Evolutionary conservation across 2,113 vertebrate genomes (phyloP).

Genomic region (Marmota monax): DNA sequence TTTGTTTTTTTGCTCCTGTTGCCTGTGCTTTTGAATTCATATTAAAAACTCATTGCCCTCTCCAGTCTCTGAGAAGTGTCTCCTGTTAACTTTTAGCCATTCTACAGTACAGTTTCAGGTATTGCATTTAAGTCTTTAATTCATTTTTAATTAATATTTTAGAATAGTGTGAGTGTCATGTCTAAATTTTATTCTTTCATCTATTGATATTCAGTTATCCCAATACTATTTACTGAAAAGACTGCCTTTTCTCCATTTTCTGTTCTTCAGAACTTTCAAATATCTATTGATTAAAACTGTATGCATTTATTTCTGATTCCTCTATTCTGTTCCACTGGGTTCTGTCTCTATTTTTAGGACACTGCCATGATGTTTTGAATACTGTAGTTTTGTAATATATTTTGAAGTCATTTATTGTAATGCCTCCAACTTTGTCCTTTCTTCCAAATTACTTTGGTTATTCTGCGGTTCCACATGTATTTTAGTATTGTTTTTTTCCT

Average conservation of each 20-base stretch:
- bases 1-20: neutral
- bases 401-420: too few relatives aligned
- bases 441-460: too few relatives aligned
- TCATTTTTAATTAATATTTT: neutral
- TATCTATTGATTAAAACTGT: neutral
- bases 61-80: neutral
- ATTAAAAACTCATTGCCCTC: neutral
- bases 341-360: too few relatives aligned
- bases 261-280: neutral
- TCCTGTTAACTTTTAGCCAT: neutral
- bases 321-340: too few relatives aligned
- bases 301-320: too few relatives aligned
- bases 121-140: neutral
- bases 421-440: too few relatives aligned
- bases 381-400: too few relatives aligned
- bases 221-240: neutral
- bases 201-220: neutral
- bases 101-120: neutral
- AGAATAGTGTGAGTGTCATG: too few relatives aligned
- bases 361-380: too few relatives aligned
- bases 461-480: too few relatives aligned
- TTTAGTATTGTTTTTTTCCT: neutral
- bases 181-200: neutral
- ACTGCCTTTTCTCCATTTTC: neutral
- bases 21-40: neutral